Conservation (phyloP, 2,888 invertebrate species). For the Chromoteleia sp. region DNA sequence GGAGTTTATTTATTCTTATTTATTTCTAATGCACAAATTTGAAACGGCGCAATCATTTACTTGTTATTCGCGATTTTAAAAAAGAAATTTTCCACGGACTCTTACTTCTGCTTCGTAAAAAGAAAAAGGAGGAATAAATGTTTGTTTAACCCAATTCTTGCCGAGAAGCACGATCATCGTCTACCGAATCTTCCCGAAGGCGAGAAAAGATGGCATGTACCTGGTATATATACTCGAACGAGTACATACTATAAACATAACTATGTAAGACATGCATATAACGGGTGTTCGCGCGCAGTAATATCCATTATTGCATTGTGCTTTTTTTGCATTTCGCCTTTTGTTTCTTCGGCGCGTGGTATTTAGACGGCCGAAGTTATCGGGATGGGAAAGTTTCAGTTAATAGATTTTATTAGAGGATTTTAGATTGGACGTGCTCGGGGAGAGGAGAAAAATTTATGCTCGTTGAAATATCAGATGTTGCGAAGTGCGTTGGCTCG, state of each 20-base stretch:
- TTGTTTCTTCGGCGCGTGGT: constrained; percentile 42
- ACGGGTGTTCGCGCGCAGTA: constrained; percentile 52
- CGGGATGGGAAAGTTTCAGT: constrained; percentile 16
- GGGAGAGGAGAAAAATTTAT: constrained; percentile 21
- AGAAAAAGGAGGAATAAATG: constrained; percentile 48
- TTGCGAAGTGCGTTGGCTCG: constrained; percentile 8
- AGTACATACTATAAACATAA: constrained; percentile 57
- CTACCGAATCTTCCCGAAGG: constrained; percentile 36
- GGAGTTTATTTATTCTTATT: too few relatives aligned
- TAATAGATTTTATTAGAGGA: constrained; percentile 47
- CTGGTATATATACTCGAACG: constrained; percentile 36
- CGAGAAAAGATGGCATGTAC: constrained; percentile 59
- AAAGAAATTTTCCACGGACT: too few relatives aligned
- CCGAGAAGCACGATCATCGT: constrained; percentile 38
- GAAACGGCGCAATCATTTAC: too few relatives aligned
- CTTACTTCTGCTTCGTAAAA: constrained; percentile 26
- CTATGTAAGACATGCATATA: constrained; percentile 63
- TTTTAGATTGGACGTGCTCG: constrained; percentile 27
- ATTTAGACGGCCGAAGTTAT: constrained; percentile 46
- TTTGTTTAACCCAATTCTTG: constrained; percentile 65
- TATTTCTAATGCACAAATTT: too few relatives aligned
- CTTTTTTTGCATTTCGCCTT: constrained; percentile 21
- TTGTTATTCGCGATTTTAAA: too few relatives aligned
- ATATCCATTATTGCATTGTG: constrained; percentile 53
- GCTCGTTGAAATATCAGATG: constrained; percentile 27